Base-by-base conservation (phyloP, 2,888 invertebrate genomes). In the Drosophila merina region DNA sequence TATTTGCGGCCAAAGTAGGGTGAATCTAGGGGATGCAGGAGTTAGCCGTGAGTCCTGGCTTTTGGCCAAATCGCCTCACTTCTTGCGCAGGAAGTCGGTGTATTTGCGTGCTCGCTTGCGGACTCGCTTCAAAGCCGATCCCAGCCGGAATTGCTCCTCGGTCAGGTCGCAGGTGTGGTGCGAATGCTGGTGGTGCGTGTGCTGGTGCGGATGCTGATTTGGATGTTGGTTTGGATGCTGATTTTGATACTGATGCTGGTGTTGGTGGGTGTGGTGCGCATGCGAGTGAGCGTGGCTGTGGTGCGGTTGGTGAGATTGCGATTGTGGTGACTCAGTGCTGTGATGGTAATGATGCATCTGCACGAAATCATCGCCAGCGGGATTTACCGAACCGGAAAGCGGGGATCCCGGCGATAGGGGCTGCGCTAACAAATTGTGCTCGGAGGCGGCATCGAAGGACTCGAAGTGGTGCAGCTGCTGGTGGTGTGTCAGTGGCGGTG, bases 81-180 rank as follows among this genome's bases (percentile, higher is more conserved):
- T 91, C 75, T 91, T 91, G 78, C 91, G 91, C 73, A 92, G 79
- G 70, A 91, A 91, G 47, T 91, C 91, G 45, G 91, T 90, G 86
- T 90, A 92, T 86, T 92, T 92, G 77, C 91, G 90, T 76, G 92
- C 92, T 70, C 92, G 90, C 79, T 89, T 92, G 76, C 92, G 89
- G 59, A 92, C 91, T 70, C 87, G 82, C 68, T 88, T 90, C 14
- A 91, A 77, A 60, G 91, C 91, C 63, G 85, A 91, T 67, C 90
- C 88, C 73, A 91, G 77, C 74, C 91, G 91, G 70, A 90, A 90
- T 67, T 90, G 91, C 63, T 91, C 91, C 42, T 90, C 86, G 69
- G 88, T 76, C 48, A 89, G 79, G 57, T 79, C 79, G 60, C 84
- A 76, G 62, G 57, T 86, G 80, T 68, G 83, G 81, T 58, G 77